Conservation (phyloP, 1,140 invertebrate genomes). For the Zaprionus lachaisei region DNA sequence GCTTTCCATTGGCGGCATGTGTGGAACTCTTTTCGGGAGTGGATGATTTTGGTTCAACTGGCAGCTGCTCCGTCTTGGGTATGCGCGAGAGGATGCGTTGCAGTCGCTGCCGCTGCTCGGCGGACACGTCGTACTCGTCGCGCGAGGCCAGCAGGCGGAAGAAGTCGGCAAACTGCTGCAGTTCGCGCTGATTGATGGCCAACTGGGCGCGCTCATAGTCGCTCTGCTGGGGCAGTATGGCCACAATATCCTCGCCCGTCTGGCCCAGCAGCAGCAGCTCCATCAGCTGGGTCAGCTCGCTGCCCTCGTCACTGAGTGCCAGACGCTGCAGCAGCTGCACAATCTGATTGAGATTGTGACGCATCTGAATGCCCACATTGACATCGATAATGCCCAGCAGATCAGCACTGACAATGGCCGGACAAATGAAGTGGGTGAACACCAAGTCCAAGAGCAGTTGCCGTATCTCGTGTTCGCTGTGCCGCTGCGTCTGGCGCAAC, state of each 20-base stretch:
- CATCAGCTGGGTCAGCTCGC: slow-evolving; percentile 90
- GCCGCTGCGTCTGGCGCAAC: slow-evolving; percentile 87
- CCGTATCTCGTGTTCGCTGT: slow-evolving; percentile 89
- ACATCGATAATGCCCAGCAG: slow-evolving; percentile 97
- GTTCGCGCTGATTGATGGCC: slow-evolving; percentile 89
- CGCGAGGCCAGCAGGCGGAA: slow-evolving; percentile 66
- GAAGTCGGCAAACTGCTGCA: slow-evolving; percentile 88
- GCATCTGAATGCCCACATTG: slow-evolving; percentile 94
- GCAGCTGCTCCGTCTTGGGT: slow-evolving; percentile 38
- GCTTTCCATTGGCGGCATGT: slow-evolving; percentile 44
- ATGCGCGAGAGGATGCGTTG: slow-evolving; percentile 71
- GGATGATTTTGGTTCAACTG: neutral
- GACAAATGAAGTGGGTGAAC: slow-evolving; percentile 97
- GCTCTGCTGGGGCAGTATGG: slow-evolving; percentile 86
- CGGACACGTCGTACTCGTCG: slow-evolving; percentile 70
- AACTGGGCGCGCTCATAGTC: slow-evolving; percentile 87
- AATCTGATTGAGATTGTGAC: slow-evolving; percentile 97
- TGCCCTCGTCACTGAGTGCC: slow-evolving; percentile 93
- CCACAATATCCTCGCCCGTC: slow-evolving; percentile 86
- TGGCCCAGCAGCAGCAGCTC: slow-evolving; percentile 88
- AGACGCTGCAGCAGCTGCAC: slow-evolving; percentile 96
- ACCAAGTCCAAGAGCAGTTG: slow-evolving; percentile 96
- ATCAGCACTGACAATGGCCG: slow-evolving; percentile 98
- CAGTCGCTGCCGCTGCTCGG: slow-evolving; percentile 71
- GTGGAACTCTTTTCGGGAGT: slow-evolving; percentile 35